A percentile compares a stretch with the other conserved stretches of the same genome.
These are phyloP conservation scores for Halcyon chelicuti DNA, from an alignment of 2,797 vertebrate genomes.

Conservation along the genomic window DNA sequence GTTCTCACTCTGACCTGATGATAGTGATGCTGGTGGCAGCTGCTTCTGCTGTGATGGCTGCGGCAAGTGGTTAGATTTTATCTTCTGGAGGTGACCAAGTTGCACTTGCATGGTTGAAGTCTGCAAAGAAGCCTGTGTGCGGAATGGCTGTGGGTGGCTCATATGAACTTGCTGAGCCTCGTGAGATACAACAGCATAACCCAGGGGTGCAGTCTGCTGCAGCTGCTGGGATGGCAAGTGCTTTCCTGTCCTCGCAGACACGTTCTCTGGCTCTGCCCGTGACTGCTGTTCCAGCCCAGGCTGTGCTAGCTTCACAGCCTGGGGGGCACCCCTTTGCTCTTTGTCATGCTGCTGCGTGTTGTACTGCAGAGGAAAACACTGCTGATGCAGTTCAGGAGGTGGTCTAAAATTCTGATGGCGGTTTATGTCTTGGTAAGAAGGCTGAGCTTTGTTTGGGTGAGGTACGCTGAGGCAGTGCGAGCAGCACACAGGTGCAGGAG, in stretches of 20 bases:
- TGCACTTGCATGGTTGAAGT: slow-evolving; percentile 76
- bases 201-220: slow-evolving; percentile 68
- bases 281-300: slow-evolving; percentile 69
- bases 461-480: slow-evolving; percentile 81
- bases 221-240: slow-evolving; percentile 57
- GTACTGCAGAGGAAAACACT: slow-evolving; percentile 69
- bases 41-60: slow-evolving; percentile 62
- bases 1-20: slow-evolving; percentile 50
- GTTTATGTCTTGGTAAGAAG: slow-evolving; percentile 55
- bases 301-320: slow-evolving; percentile 63
- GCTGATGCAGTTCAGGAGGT: slow-evolving; percentile 60
- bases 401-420: slow-evolving; percentile 78
- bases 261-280: not conserved
- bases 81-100: slow-evolving; percentile 76
- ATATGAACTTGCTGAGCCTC: slow-evolving; percentile 61
- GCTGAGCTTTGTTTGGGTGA: slow-evolving; percentile 73
- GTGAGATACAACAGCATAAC: slow-evolving; percentile 73
- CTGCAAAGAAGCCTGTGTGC: slow-evolving; percentile 70
- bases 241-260: slow-evolving; percentile 34
- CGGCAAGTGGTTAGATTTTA: not conserved
- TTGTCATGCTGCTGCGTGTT: slow-evolving; percentile 68
- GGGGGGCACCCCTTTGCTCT: slow-evolving; percentile 50
- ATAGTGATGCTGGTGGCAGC: slow-evolving; percentile 40
- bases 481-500: slow-evolving; percentile 84
- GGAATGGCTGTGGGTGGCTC: slow-evolving; percentile 65